Evolutionary conservation across 2,113 vertebrate genomes (phyloP), one percentile per base, ranked within the genome.

Genomic region (Leptosomus discolor): DNA sequence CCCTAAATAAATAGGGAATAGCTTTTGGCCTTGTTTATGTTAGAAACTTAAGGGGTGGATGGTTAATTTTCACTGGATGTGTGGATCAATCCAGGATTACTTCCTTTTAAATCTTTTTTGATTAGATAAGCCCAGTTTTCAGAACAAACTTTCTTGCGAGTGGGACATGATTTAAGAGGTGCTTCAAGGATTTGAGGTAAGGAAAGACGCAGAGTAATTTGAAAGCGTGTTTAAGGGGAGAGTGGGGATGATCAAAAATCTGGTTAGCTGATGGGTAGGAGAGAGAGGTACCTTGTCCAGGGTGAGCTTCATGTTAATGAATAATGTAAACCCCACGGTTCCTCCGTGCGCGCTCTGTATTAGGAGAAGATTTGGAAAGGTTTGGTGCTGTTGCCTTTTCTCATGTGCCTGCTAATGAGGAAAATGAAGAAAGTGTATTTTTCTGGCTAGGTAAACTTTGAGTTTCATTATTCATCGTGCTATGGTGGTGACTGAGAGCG

Each of bases 281-380:
- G 16, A 32, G 26, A 32, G 32, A 76, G 23, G 34, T 53, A 18
- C 23, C 15, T 84, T 8, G 8, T 6, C 20, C 32, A 54, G 41
- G 18, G 36, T 6, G 60, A 41, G 60, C 22, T n/a, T 39, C 32
- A 15, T n/a, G 34, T 5, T 8, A n/a, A n/a, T 50, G 48, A 50
- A 1, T 8, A 37, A 50, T 20, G 21, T 43, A 26, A 45, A 68
- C 3, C 5, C 17, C 4, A 0, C n/a, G 34, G 34, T 77, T 58
- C 32, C 57, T 70, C 19, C 14, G 43, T 2, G 8, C 5, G 0
- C 9, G 7, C 17, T 34, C 21, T n/a, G 22, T 15, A 2, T 36
- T 63, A 26, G n/a, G 19, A 78, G 53, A 37, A 39, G 17, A 43
- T 65, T 14, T 26, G 37, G 45, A 9, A 73, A 34, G 13, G 8